Percentiles rank a stretch among this genome's conserved stretches.
Evolutionary conservation across 2,797 vertebrate genomes (phyloP).

Genomic region (Psittacula echo): DNA sequence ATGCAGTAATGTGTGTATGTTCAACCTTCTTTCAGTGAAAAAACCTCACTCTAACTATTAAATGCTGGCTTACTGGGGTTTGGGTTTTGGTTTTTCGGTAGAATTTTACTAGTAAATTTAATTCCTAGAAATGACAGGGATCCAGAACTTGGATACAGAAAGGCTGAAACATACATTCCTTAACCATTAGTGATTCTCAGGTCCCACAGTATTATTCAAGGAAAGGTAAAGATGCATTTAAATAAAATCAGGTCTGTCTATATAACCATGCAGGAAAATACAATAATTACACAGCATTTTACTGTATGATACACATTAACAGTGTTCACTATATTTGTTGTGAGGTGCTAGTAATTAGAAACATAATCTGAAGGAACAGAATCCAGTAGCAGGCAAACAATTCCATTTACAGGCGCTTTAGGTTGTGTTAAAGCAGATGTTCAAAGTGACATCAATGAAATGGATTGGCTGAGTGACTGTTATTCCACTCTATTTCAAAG

Average conservation of each 20-base stretch:
- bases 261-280: background rate
- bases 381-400: background rate
- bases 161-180: background rate
- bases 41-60: background rate
- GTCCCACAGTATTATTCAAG: background rate
- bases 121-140: background rate
- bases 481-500: background rate
- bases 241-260: background rate
- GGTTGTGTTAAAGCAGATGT: background rate
- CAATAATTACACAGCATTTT: background rate
- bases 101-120: background rate
- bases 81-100: background rate
- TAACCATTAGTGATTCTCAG: background rate
- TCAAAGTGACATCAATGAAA: background rate
- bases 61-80: background rate
- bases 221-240: background rate
- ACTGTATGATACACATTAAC: background rate
- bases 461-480: background rate
- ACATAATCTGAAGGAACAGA: background rate
- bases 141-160: background rate
- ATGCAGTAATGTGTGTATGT: background rate
- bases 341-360: background rate
- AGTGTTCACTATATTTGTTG: background rate
- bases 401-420: background rate
- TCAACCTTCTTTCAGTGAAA: background rate